Evolutionary conservation across 1,140 invertebrate genomes (phyloP), one percentile per base, ranked within the genome.

Genomic region (Akabosia matsudoensis): DNA sequence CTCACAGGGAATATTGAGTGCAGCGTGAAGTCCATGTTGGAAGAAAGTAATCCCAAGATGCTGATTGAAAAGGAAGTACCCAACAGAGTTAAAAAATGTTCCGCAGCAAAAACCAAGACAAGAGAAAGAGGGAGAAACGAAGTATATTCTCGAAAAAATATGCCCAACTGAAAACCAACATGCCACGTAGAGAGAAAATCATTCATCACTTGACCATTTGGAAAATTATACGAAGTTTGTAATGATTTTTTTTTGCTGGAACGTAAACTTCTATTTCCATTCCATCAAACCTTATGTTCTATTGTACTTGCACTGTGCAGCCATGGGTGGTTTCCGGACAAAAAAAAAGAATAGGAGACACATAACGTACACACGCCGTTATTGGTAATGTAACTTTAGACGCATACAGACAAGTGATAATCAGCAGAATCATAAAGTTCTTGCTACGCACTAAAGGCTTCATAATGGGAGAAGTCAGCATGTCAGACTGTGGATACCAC

Each of bases 131-230:
- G 7, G 37, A 45, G 37, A 45, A 18, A 45, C n/a, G n/a, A n/a
- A n/a, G 37, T 45, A 10, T 18, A 10, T 18, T 45, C 37, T 45
- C 37, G 18, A 45, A 18, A 7, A 45, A 7, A 45, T 7, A 10
- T 10, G 37, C n/a, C n/a, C n/a, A n/a, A n/a, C n/a, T n/a, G 37
- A 18, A 45, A 45, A 45, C 18, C 37, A 45, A 7, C 37, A 4
- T 67, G 3, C n/a, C 61, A 13, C 31, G 7, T 30, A 13, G 30
- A 30, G 28, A 4, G 26, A 67, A 30, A 67, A 30, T 67, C 61
- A 67, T 67, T 30, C 61, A 67, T 67, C 61, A 67, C 28, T 67
- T 67, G 61, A 67, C 61, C 61, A 67, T 67, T 67, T 67, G 61
- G 61, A 67, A 67, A 67, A 67, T 67, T 67, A 67, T 30, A 4